Base-by-base conservation (phyloP, 2,888 invertebrate species). In the Nemapogon koenigi region DNA sequence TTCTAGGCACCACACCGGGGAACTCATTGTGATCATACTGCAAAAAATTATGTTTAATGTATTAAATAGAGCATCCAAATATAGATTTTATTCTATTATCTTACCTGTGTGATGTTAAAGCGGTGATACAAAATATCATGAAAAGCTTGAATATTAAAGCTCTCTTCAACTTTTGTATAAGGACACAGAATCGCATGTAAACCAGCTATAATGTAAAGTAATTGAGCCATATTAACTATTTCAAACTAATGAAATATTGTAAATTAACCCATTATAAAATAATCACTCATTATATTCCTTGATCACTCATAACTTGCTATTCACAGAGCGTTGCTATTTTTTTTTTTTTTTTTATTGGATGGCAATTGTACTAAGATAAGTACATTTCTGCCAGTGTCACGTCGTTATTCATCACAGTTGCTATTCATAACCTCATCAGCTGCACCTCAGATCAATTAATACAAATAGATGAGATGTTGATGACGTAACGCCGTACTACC, bases 121-220 rank as follows among this genome's bases (percentile, higher is more conserved):
- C 89, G 84, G 64, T 94, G 88, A 71, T 93, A 96, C 33, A 99
- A 79, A 55, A 99, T 84, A 75, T 99, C 99, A 75, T 99, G 99
- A 66, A 91, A 90, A 15, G 99, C 98, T 80, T 99, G 99, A 41
- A 97, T 81, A 78, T 97, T 98, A 67, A 99, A 99, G 72, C 97
- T 98, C 80, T 99, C 99, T 75, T 99, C 99, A 36, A 99, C 99
- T 87, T 99, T 98, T 3, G 97, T 97, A 63, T 90, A 97, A 37
- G 98, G 98, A 58, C 96, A 95, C 52, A 91, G 83, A 45, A 94
- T 64, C 41, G 97, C 75, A 66, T 94, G 92, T 50, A 89, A 83
- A 50, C 86, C 83, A 42, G 91, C 89, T 51, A 90, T 82, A 49
- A 90, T 70, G 61, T 89, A 84, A 52, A 91, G 70, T 62, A 91